These are phyloP conservation scores for Eurytoma californica DNA, from an alignment of 2,888 invertebrate genomes.

Conservation along the genomic window DNA sequence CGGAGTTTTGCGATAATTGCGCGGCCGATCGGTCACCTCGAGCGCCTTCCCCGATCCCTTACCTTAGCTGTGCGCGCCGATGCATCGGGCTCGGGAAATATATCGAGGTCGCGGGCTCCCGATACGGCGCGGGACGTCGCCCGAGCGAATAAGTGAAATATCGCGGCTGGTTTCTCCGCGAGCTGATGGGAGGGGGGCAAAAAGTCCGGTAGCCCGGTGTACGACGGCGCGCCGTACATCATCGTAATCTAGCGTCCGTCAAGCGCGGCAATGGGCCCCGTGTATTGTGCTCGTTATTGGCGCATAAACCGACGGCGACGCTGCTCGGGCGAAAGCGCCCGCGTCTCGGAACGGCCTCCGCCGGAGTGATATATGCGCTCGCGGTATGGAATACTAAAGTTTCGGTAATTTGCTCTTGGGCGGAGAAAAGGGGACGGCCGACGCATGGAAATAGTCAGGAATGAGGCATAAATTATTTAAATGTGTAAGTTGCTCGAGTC, in stretches of 20 bases:
- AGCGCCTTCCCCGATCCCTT: background rate
- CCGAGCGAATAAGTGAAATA: constrained; percentile 39
- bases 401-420: constrained; percentile 49
- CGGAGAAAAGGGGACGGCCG: constrained; percentile 9
- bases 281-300: constrained; percentile 49
- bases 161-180: constrained; percentile 13
- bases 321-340: constrained; percentile 32
- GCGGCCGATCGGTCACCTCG: background rate
- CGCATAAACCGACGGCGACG: constrained; percentile 46
- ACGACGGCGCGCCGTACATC: constrained; percentile 39
- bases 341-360: constrained; percentile 5
- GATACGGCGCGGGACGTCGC: background rate
- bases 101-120: constrained; percentile 29
- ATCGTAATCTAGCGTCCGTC: constrained; percentile 45
- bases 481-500: background rate
- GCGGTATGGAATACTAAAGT: constrained; percentile 50
- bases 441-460: constrained; percentile 43
- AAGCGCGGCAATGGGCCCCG: constrained; percentile 31
- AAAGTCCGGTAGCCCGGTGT: constrained; percentile 44
- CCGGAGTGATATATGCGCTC: constrained; percentile 45
- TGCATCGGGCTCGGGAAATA: constrained; percentile 15
- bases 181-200: background rate
- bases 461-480: constrained; percentile 45
- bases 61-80: constrained; percentile 19
- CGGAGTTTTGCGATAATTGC: constrained; percentile 33